Evolutionary conservation across 2,797 vertebrate species (phyloP).

Genomic region (Novumbra hubbsi): DNA sequence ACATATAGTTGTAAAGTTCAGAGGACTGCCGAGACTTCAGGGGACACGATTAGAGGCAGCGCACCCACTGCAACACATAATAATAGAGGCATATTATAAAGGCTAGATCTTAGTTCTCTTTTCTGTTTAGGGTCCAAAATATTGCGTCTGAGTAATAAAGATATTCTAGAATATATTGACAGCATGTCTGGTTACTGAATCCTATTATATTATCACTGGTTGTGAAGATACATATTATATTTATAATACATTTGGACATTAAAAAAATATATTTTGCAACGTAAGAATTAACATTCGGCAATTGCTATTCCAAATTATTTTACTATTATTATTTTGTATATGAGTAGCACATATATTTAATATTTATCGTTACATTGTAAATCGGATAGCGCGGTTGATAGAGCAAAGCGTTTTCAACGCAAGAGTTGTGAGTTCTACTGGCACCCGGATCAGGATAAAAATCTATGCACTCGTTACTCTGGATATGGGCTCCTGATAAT

Average conservation of each 20-base stretch:
- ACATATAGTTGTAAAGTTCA: slow-evolving; percentile 88
- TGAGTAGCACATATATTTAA: neutral
- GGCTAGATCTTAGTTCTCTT: slow-evolving; percentile 58
- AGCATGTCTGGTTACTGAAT: slow-evolving; percentile 75
- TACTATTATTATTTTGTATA: neutral
- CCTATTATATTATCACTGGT: slow-evolving; percentile 1
- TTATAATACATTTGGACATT: neutral
- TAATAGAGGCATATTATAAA: slow-evolving; percentile 63
- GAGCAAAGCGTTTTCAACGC: too few species aligned
- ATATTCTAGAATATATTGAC: slow-evolving; percentile 72
- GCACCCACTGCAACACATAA: slow-evolving; percentile 55
- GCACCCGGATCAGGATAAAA: too few species aligned
- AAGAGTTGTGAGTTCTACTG: too few species aligned
- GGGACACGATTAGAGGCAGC: slow-evolving; percentile 66
- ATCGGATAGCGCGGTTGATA: too few species aligned
- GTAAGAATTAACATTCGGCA: slow-evolving; percentile 1
- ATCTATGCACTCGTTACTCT: too few species aligned
- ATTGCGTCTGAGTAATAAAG: slow-evolving; percentile 79
- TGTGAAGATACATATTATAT: neutral
- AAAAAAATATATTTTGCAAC: neutral
- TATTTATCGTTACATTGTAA: too few species aligned
- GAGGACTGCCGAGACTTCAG: slow-evolving; percentile 71
- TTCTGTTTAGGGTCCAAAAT: slow-evolving; percentile 61
- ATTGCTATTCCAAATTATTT: neutral
- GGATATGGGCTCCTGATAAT: too few species aligned